Evolutionary conservation across 2,888 invertebrate species (phyloP).

Genomic region (Ecliptopera silaceata): DNA sequence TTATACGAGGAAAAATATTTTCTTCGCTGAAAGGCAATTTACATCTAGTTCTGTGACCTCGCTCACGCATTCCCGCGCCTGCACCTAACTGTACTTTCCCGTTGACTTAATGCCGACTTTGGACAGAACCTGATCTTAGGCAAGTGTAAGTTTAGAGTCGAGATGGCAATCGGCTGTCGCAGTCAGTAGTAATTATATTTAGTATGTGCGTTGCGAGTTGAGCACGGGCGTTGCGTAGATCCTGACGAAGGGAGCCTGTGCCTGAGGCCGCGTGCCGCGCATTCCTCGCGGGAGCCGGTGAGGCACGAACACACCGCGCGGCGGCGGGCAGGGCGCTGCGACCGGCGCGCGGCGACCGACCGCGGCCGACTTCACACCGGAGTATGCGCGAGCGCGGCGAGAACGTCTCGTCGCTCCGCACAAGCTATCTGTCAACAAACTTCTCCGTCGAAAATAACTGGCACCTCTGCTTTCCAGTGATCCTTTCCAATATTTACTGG

Average conservation of each 20-base stretch:
- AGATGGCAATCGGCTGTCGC: constrained; percentile 76
- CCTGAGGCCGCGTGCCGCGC: constrained; percentile 66
- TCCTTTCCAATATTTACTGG: constrained; percentile 67
- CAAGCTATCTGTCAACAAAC: constrained; percentile 79
- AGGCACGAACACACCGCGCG: constrained; percentile 9
- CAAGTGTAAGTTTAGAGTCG: constrained; percentile 75
- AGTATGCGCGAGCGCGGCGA: constrained; percentile 80
- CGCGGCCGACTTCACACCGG: constrained; percentile 81
- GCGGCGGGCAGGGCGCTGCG: constrained; percentile 53
- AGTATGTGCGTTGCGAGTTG: constrained; percentile 64
- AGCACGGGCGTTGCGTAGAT: constrained; percentile 66
- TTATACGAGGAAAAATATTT: constrained; percentile 65
- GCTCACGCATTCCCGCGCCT: constrained; percentile 83
- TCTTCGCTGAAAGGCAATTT: constrained; percentile 76
- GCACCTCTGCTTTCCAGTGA: constrained; percentile 63
- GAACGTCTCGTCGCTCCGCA: constrained; percentile 75
- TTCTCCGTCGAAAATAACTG: constrained; percentile 70
- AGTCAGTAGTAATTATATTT: constrained; percentile 77
- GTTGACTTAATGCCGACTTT: constrained; percentile 81
- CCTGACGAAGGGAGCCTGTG: constrained; percentile 56
- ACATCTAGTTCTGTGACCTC: constrained; percentile 84
- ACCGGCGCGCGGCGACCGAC: constrained; percentile 37
- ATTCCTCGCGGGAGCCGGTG: constrained; percentile 68
- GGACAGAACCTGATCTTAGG: constrained; percentile 80
- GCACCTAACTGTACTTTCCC: constrained; percentile 83